A percentile compares a stretch with the other conserved stretches of the same genome.
Conservation (phyloP, 2,797 vertebrate genomes). For the Loriculus beryllinus region DNA sequence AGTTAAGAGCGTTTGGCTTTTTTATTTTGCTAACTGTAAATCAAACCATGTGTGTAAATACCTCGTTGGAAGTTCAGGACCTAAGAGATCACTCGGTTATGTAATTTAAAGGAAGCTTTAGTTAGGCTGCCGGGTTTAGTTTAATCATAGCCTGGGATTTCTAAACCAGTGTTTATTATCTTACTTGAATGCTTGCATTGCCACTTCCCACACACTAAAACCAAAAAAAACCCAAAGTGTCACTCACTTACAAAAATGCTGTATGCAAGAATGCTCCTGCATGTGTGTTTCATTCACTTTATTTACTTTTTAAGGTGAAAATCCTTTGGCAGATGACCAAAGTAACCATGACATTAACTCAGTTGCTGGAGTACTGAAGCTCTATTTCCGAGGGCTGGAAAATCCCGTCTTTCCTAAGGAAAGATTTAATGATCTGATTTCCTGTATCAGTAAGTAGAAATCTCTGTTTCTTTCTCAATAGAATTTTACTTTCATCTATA, state of each 20-base stretch:
- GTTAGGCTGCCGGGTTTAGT: constrained; percentile 62
- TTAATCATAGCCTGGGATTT: constrained; percentile 67
- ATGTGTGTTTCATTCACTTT: constrained; percentile 59
- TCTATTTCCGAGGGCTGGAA: constrained; percentile 97
- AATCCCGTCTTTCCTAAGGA: constrained; percentile 98
- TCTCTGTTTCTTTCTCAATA: neutral
- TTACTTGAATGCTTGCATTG: constrained; percentile 57
- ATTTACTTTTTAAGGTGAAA: constrained; percentile 85
- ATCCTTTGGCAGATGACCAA: constrained; percentile 95
- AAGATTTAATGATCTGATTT: constrained; percentile 96
- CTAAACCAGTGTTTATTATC: constrained; percentile 70
- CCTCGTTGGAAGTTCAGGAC: neutral
- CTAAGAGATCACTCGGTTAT: constrained; percentile 43
- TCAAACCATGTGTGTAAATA: neutral
- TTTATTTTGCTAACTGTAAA: neutral
- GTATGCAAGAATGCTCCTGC: constrained; percentile 2
- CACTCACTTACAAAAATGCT: constrained; percentile 8
- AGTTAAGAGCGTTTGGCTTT: neutral
- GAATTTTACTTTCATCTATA: constrained; percentile 19
- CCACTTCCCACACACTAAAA: constrained; percentile 61
- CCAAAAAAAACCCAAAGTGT: neutral
- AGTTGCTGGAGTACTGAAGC: constrained; percentile 95
- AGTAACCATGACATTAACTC: constrained; percentile 99
- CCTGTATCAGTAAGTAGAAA: constrained; percentile 92
- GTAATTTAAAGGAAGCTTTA: constrained; percentile 56